These are phyloP conservation scores for Apeira syringaria DNA, from an alignment of 2,888 invertebrate genomes.

Conservation along the genomic window DNA sequence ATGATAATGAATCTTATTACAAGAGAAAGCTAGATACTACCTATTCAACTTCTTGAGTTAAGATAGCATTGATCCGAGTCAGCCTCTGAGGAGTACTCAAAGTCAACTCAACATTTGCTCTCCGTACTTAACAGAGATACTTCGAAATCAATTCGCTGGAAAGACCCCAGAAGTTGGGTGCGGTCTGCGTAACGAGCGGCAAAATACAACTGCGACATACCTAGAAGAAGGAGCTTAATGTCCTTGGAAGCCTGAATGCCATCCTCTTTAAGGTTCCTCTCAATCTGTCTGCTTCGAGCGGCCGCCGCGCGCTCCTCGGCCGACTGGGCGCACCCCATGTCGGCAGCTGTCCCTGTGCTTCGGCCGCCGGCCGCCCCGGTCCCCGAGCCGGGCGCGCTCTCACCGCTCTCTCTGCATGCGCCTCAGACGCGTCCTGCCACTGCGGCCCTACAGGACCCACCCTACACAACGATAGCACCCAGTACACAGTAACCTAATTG, in stretches of 20 bases:
- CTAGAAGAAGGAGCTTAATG: slow-evolving; percentile 98
- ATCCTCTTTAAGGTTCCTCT: slow-evolving; percentile 99
- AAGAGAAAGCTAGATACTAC: slow-evolving; percentile 58
- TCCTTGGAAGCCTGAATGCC: slow-evolving; percentile 99
- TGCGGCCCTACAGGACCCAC: slow-evolving; percentile 74
- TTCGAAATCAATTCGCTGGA: slow-evolving; percentile 27
- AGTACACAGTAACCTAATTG: slow-evolving; percentile 72
- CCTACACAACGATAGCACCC: slow-evolving; percentile 73
- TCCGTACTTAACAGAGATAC: slow-evolving; percentile 17
- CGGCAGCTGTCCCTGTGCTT: slow-evolving; percentile 79
- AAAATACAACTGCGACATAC: slow-evolving; percentile 82
- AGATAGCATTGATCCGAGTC: no score
- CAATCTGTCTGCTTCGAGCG: slow-evolving; percentile 98
- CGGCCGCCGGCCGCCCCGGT: slow-evolving; percentile 79
- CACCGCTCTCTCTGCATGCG: slow-evolving; percentile 84
- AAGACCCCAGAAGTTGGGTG: slow-evolving; percentile 58
- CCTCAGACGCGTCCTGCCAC: slow-evolving; percentile 72
- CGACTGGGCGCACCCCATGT: slow-evolving; percentile 99
- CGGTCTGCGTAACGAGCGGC: slow-evolving; percentile 50
- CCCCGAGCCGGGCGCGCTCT: slow-evolving; percentile 84
- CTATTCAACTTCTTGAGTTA: no score
- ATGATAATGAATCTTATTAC: slow-evolving; percentile 58
- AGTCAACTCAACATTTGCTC: neutral
- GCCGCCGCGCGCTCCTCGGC: slow-evolving; percentile 99
- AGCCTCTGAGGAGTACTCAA: no score